A percentile compares a stretch with the other conserved stretches of the same genome.
Conservation (phyloP, 2,888 invertebrate species). For the Elmis aenea region DNA sequence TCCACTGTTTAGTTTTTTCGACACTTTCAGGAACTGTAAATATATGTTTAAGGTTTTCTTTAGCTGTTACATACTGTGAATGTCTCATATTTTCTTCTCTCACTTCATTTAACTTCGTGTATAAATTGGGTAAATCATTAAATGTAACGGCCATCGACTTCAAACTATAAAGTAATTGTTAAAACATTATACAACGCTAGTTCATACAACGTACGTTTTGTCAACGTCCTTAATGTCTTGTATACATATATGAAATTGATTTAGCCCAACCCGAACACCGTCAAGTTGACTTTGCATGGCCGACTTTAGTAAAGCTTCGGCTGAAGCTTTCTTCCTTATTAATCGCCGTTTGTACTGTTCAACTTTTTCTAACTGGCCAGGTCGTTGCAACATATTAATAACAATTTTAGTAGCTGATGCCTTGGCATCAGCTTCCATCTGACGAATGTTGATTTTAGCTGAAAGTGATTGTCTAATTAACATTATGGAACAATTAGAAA, state of each 20-base stretch:
- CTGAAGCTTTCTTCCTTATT: slow-evolving; percentile 77
- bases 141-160: slow-evolving; percentile 72
- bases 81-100: slow-evolving; percentile 90
- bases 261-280: slow-evolving; percentile 90
- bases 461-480: too few species aligned
- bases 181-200: not conserved
- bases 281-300: slow-evolving; percentile 98
- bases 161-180: slow-evolving; percentile 51
- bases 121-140: slow-evolving; percentile 71
- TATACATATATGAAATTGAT: slow-evolving; percentile 80
- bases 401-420: slow-evolving; percentile 77
- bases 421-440: slow-evolving; percentile 73
- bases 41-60: slow-evolving; percentile 96
- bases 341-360: slow-evolving; percentile 74
- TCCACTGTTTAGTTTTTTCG: slow-evolving; percentile 88
- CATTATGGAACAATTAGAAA: too few species aligned
- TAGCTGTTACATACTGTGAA: slow-evolving; percentile 96
- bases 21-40: slow-evolving; percentile 97
- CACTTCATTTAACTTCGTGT: slow-evolving; percentile 75
- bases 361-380: slow-evolving; percentile 91
- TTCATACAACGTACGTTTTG: slow-evolving; percentile 44
- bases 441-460: slow-evolving; percentile 55
- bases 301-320: slow-evolving; percentile 94
- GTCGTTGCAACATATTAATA: slow-evolving; percentile 87
- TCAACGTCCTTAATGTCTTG: slow-evolving; percentile 76